Evolutionary conservation across 2,113 vertebrate species (phyloP).

Genomic region (Eptatretus burgeri): DNA sequence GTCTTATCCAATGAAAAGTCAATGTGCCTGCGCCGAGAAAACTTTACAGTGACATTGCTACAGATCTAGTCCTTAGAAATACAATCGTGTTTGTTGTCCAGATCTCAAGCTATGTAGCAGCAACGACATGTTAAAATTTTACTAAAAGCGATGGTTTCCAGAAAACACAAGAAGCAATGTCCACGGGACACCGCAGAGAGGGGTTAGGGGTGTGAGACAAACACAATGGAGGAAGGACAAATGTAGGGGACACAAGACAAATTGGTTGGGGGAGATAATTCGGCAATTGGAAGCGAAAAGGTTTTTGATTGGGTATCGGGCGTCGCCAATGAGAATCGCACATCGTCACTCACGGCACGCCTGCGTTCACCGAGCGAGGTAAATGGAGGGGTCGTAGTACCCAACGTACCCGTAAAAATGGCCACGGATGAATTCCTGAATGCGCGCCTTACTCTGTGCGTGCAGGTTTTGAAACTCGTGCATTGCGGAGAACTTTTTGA

Average conservation of each 20-base stretch:
- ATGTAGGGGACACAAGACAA: too few species aligned
- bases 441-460: constrained; percentile 47
- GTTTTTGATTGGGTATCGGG: too few species aligned
- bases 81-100: too few species aligned
- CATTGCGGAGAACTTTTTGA: constrained; percentile 91
- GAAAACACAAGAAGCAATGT: background rate
- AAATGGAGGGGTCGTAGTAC: constrained; percentile 1
- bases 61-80: background rate
- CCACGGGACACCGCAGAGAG: background rate
- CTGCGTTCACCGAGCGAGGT: too few species aligned
- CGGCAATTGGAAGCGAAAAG: constrained; percentile 7
- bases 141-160: background rate
- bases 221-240: background rate
- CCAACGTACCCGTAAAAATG: constrained; percentile 73
- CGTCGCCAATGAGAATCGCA: too few species aligned
- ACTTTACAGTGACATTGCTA: background rate
- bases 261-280: constrained; percentile 10
- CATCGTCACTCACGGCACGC: too few species aligned
- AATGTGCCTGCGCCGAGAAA: constrained; percentile 25
- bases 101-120: background rate
- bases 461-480: constrained; percentile 97
- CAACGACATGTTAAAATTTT: background rate
- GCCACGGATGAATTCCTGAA: constrained; percentile 80
- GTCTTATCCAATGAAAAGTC: constrained; percentile 71
- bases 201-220: background rate